Conservation (phyloP, 2,888 invertebrate species). For the Malthinus seriepunctatus region DNA sequence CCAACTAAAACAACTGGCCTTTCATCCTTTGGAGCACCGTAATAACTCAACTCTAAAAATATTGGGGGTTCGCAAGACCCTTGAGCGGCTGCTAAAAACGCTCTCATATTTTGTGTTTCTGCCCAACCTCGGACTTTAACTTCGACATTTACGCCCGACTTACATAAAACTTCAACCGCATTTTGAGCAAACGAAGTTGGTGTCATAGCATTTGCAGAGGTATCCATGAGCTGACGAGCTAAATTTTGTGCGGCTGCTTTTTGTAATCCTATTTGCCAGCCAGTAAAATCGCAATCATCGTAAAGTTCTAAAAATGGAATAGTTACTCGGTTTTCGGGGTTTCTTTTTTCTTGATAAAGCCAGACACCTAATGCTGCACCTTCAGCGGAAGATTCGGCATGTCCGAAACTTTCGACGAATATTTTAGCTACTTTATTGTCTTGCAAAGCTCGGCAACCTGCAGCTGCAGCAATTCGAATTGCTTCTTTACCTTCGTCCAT, state of each 20-base stretch:
- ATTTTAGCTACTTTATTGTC: slow-evolving; percentile 60
- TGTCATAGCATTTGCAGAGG: slow-evolving; percentile 78
- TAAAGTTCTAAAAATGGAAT: slow-evolving; percentile 59
- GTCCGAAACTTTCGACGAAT: slow-evolving; percentile 74
- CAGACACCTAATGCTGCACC: slow-evolving; percentile 71
- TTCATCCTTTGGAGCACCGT: slow-evolving; percentile 62
- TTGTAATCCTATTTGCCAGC: slow-evolving; percentile 72
- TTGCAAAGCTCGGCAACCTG: slow-evolving; percentile 62
- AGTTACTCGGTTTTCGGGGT: slow-evolving; percentile 44
- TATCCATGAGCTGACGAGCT: slow-evolving; percentile 75
- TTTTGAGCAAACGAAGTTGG: slow-evolving; percentile 78
- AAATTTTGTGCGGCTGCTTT: slow-evolving; percentile 82
- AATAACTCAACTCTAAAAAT: slow-evolving; percentile 78
- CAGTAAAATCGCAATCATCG: slow-evolving; percentile 68
- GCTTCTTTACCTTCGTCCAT: slow-evolving; percentile 76
- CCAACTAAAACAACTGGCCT: slow-evolving; percentile 76
- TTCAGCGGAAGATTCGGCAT: slow-evolving; percentile 79
- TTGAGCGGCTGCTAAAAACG: slow-evolving; percentile 74
- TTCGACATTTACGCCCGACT: slow-evolving; percentile 64
- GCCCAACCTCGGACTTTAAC: slow-evolving; percentile 76
- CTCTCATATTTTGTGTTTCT: slow-evolving; percentile 76
- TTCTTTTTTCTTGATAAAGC: slow-evolving; percentile 71
- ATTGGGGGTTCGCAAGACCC: slow-evolving; percentile 80
- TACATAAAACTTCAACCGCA: slow-evolving; percentile 61
- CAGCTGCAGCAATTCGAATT: slow-evolving; percentile 69